Percentiles rank a stretch among this genome's conserved stretches.
phyloP scores from a whole-genome alignment of 2,888 invertebrate genomes.

The Linnaemya vulpina region DNA sequence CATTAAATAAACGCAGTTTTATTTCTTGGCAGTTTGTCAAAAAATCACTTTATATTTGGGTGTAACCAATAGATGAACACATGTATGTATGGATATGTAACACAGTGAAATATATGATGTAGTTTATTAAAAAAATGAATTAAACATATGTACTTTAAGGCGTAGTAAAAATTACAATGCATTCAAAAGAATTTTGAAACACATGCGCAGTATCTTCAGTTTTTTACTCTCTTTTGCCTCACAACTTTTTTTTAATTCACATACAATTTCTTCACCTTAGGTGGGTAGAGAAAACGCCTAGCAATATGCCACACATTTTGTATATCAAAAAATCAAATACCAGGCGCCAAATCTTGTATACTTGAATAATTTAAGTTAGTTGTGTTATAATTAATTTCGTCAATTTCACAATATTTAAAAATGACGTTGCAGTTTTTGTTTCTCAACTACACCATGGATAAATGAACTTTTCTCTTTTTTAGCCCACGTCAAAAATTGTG shows the following conservation, averaged over 20 bases:
- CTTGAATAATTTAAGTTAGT: not conserved
- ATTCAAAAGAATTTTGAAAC: not conserved
- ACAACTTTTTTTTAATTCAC: not conserved
- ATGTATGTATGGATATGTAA: not conserved
- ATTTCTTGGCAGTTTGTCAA: slow-evolving; percentile 36
- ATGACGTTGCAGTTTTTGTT: slow-evolving; percentile 39
- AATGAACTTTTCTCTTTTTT: slow-evolving; percentile 42
- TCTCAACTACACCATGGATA: slow-evolving; percentile 28
- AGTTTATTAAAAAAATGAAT: not conserved
- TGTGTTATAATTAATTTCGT: slow-evolving; percentile 11
- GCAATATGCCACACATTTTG: slow-evolving; percentile 31
- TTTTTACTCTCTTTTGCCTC: not conserved
- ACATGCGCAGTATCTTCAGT: slow-evolving; percentile 43
- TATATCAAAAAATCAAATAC: slow-evolving; percentile 10
- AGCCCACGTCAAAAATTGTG: not conserved
- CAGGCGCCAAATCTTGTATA: slow-evolving; percentile 40
- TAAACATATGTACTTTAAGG: slow-evolving; percentile 57
- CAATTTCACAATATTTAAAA: slow-evolving; percentile 15
- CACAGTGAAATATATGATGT: not conserved
- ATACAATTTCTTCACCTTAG: slow-evolving; percentile 41
- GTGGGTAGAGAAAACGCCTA: slow-evolving; percentile 60
- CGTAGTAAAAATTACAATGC: slow-evolving; percentile 58
- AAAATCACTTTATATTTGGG: slow-evolving; percentile 16
- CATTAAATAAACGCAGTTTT: not conserved
- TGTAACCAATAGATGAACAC: slow-evolving; percentile 47